These are phyloP conservation scores for Poecilus cupreus DNA, from an alignment of 2,888 invertebrate genomes.

Conservation along the genomic window DNA sequence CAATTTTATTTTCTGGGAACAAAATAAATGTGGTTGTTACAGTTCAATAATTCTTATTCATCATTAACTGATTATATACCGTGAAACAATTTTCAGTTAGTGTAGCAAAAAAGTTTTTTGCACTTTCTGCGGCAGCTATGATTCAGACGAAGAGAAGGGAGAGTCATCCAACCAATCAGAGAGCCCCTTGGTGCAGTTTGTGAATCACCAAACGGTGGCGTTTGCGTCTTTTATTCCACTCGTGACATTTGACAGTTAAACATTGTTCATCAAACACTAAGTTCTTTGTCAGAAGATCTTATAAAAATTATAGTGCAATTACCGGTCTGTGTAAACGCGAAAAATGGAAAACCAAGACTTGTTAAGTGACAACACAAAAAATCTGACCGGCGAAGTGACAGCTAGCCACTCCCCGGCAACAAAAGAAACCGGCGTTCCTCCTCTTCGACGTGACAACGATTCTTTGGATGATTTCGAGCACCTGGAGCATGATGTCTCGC, in stretches of 20 bases:
- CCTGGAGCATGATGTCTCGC: constrained; percentile 78
- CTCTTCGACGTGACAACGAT: constrained; percentile 76
- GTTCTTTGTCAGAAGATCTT: constrained; percentile 16
- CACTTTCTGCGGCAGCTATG: constrained; percentile 41
- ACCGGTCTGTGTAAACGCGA: not conserved
- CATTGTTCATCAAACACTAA: constrained; percentile 25
- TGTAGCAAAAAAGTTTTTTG: not conserved
- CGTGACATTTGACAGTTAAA: constrained; percentile 60
- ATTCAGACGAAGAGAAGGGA: constrained; percentile 38
- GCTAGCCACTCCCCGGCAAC: constrained; percentile 45
- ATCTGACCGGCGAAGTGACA: constrained; percentile 7
- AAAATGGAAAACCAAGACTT: constrained; percentile 55
- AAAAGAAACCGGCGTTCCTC: constrained; percentile 37
- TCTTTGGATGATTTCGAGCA: constrained; percentile 86
- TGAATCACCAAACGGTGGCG: constrained; percentile 59
- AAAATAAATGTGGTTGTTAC: too few species aligned
- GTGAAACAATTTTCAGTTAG: not conserved
- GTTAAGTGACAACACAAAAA: not conserved
- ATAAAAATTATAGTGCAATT: constrained; percentile 28
- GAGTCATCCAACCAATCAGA: constrained; percentile 43
- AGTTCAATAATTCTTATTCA: not conserved
- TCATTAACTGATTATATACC: not conserved
- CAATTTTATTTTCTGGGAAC: too few species aligned
- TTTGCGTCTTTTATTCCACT: constrained; percentile 50
- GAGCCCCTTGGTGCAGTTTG: constrained; percentile 33